Base-by-base conservation (phyloP, 2,113 vertebrate genomes). In the Megaleporinus macrocephalus region DNA sequence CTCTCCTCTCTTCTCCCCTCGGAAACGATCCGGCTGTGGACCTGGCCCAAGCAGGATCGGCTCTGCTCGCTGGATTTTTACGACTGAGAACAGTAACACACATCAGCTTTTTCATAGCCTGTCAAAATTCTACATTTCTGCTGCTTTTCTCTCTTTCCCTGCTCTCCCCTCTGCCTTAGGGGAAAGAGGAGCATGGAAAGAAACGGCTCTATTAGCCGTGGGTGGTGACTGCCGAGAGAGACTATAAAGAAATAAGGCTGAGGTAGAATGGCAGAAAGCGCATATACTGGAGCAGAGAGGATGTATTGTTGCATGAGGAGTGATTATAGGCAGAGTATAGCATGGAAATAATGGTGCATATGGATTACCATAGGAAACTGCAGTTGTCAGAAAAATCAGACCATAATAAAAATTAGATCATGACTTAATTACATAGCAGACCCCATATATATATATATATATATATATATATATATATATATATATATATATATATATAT, bases 1-100 rank as follows among this genome's bases (percentile, higher is more conserved):
- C 81, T 78, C 87, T 76, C 84, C 74, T 84, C 80, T 76, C 73
- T 44, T 81, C 72, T 83, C 86, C 68, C 81, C 59, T 88, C 77
- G 83, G 74, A 81, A 73, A 59, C 59, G 82, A 73, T 57, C 81
- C 53, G 84, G 80, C 79, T 72, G 82, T 81, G 84, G 88, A 89
- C 78, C 84, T 9, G 53, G 63, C 74, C 84, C 88, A 90, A 90
- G 87, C 72, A 80, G 73, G 66, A 71, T 49, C 65, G 75, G 69
- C 86, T 88, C 73, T 74, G 85, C 79, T 69, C 62, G 26, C 77
- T 84, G 85, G 36, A 75, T 76, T 82, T 87, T 87, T 80, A 86
- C 83, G 82, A 68, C 88, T 86, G 80, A 86, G 76, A 88, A 84
- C 79, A 83, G 79, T 79, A 90, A 88, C 79, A 83, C 86, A 85